These are phyloP conservation scores for Caenorhabditis sp. DNA, from an alignment of 2,888 invertebrate genomes.

Conservation along the genomic window DNA sequence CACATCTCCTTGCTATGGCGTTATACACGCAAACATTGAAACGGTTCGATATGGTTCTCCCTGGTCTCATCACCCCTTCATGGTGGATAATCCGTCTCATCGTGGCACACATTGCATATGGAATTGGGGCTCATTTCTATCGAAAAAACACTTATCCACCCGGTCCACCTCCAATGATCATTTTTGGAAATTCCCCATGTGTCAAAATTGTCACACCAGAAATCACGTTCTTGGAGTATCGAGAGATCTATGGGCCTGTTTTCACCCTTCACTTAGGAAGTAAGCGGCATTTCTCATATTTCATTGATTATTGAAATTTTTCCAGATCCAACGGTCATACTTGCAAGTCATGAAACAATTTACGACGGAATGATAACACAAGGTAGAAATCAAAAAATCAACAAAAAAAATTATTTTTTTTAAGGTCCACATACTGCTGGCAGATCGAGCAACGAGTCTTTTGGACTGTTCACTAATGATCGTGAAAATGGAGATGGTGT, in stretches of 20 bases:
- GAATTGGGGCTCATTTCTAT: background rate
- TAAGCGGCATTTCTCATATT: conserved; percentile 1
- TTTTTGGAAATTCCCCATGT: conserved; percentile 44
- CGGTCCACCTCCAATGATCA: conserved; percentile 43
- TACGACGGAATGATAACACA: conserved; percentile 16
- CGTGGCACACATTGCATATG: conserved; percentile 12
- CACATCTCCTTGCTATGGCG: conserved; percentile 18
- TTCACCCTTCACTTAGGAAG: conserved; percentile 63
- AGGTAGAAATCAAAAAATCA: background rate
- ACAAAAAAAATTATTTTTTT: background rate
- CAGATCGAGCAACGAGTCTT: conserved; percentile 55
- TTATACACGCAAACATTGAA: conserved; percentile 7
- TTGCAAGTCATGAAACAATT: conserved; percentile 39
- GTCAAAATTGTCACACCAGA: conserved; percentile 25
- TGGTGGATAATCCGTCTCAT: conserved; percentile 4
- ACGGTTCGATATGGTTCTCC: background rate
- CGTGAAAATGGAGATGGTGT: conserved; percentile 62
- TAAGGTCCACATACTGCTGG: conserved; percentile 43
- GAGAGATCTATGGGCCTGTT: conserved; percentile 56
- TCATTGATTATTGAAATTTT: background rate
- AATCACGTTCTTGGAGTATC: conserved; percentile 26
- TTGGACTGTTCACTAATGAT: conserved; percentile 59
- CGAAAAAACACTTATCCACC: conserved; percentile 24
- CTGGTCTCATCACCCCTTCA: background rate
- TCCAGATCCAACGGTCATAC: conserved; percentile 46